Evolutionary conservation across 2,888 invertebrate species (phyloP).

Genomic region (Pollenia angustigena): DNA sequence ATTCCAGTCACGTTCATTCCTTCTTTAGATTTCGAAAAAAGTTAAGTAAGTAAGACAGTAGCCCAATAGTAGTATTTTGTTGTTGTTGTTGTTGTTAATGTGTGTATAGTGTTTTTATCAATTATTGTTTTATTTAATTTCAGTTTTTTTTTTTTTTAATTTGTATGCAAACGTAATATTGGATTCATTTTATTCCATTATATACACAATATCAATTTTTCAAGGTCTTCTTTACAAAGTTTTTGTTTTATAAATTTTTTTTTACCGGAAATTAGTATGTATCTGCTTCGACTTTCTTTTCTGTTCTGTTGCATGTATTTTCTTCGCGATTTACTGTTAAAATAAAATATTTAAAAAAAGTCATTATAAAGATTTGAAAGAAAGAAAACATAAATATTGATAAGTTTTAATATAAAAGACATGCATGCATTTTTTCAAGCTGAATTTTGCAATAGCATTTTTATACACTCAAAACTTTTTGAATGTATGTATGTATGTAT

Average conservation of each 20-base stretch:
- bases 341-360: not conserved
- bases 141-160: not conserved
- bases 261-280: conserved; percentile 45
- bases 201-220: conserved; percentile 24
- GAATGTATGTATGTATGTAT: not conserved
- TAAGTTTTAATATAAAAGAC: conserved; percentile 13
- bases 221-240: conserved; percentile 50
- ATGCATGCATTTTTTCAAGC: not conserved
- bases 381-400: conserved; percentile 10
- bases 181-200: not conserved
- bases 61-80: conserved; percentile 15
- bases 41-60: conserved; percentile 54
- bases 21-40: conserved; percentile 32
- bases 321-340: conserved; percentile 2
- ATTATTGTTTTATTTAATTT: conserved; percentile 13
- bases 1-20: conserved; percentile 41
- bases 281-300: conserved; percentile 36
- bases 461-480: conserved; percentile 32
- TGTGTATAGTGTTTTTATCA: conserved; percentile 9
- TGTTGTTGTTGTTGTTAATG: not conserved
- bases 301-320: not conserved
- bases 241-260: conserved; percentile 12
- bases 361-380: not conserved
- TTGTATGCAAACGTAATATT: conserved; percentile 20
- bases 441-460: not conserved